These are phyloP conservation scores for Cinclus cinclus DNA, from an alignment of 2,113 vertebrate species.

Conservation along the genomic window DNA sequence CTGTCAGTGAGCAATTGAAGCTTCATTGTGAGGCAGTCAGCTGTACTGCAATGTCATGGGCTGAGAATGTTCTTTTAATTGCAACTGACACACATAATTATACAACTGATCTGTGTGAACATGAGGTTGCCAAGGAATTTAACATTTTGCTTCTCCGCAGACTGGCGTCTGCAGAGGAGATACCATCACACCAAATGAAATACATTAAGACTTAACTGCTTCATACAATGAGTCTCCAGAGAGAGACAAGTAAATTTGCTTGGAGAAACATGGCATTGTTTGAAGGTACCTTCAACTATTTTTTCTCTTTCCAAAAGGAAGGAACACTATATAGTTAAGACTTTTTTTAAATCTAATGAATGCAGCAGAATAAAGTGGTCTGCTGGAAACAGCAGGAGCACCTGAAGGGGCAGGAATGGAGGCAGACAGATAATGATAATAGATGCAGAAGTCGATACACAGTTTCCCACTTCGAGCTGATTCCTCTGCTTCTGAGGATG, in stretches of 20 bases:
- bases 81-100: slow-evolving; percentile 78
- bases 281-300: slow-evolving; percentile 57
- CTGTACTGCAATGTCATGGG: slow-evolving; percentile 62
- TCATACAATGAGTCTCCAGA: slow-evolving; percentile 67
- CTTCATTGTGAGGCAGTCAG: slow-evolving; percentile 63
- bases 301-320: slow-evolving; percentile 31
- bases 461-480: neutral
- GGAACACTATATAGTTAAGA: slow-evolving; percentile 33
- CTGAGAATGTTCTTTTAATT: slow-evolving; percentile 80
- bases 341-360: slow-evolving; percentile 48
- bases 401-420: slow-evolving; percentile 15
- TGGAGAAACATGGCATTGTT: slow-evolving; percentile 53
- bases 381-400: slow-evolving; percentile 3
- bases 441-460: neutral
- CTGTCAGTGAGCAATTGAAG: slow-evolving; percentile 46
- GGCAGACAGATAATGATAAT: neutral
- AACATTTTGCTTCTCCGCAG: slow-evolving; percentile 72
- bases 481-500: neutral
- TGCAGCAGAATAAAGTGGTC: slow-evolving; percentile 27
- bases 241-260: slow-evolving; percentile 65
- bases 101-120: slow-evolving; percentile 74
- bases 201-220: slow-evolving; percentile 74
- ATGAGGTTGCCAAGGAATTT: slow-evolving; percentile 74
- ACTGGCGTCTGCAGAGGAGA: slow-evolving; percentile 77
- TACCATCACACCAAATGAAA: slow-evolving; percentile 74